Base-by-base conservation (phyloP, 1,140 invertebrate genomes). In the Aphis craccivora region DNA sequence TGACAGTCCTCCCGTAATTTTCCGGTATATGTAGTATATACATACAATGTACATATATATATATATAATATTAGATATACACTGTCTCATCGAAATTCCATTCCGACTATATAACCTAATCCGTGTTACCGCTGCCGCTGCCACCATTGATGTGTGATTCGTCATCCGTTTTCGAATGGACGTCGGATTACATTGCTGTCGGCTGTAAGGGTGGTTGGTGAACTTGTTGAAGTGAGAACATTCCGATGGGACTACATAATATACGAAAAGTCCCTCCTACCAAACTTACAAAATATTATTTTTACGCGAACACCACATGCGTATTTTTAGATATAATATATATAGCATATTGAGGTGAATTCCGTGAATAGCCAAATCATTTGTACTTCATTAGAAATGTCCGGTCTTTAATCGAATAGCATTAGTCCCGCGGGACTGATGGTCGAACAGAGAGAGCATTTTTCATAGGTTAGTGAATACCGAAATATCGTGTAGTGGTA, bases 1-100 rank as follows among this genome's bases (percentile, higher is more conserved):
- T 25, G 88, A 89, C 48, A 53, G 87, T 35, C 22, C n/a, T 40
- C 35, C 23, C 48, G 51, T 89, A 89, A 89, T 89, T 89, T 89
- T 89, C 88, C 88, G 88, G 88, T 76, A 40, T 43, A 84, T 43
- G 43, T 25, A 40, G 35, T 83, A 40, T 40, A 83, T 9, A 40
- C 35, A 20, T 37, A 83, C 35, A 76, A 22, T 83, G 37, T 84
- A 43, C 83, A 84, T 84, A 84, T 8, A 67, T 67, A 45, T 45
- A 45, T 18, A 18, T 67, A 67, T 48, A 60, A n/a, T n/a, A n/a
- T n/a, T n/a, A n/a, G n/a, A 76, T 76, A 76, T n/a, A 18, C 9
- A 48, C 22, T n/a, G 51, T 55, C 51, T 55, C 88, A 37, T 55
- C 35, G 22, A 89, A 89, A 89, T 53, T 89, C 23, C 11, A 48